Percentiles rank a stretch among this genome's conserved stretches.
Conservation (phyloP, 2,797 vertebrate genomes). For the Borostomias antarcticus region DNA sequence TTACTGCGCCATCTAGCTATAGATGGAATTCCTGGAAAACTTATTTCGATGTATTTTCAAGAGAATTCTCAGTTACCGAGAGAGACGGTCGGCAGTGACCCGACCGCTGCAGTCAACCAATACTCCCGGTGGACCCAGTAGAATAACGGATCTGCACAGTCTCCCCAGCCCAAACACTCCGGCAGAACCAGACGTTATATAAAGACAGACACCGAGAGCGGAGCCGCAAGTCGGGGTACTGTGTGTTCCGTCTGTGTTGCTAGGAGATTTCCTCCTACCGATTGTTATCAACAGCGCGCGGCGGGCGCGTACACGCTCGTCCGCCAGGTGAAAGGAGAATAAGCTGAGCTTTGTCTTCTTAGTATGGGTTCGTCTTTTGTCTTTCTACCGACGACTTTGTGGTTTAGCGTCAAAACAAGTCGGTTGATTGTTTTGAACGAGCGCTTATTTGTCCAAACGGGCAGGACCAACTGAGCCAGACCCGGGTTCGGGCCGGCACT, state of each 20-base stretch:
- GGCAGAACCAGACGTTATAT: conserved; percentile 5
- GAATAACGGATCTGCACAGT: conserved; percentile 32
- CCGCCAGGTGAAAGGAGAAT: too few relatives aligned
- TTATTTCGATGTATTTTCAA: not conserved
- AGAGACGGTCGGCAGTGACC: not conserved
- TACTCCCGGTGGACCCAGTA: conserved; percentile 26
- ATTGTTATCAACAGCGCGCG: not conserved
- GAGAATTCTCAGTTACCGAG: not conserved
- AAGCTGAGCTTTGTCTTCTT: conserved; percentile 26
- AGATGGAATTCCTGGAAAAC: too few relatives aligned
- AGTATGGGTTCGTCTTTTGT: too few relatives aligned
- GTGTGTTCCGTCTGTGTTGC: conserved; percentile 23
- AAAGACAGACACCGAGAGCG: conserved; percentile 11
- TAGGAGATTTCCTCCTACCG: conserved; percentile 49
- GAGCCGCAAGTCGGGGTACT: conserved; percentile 27
- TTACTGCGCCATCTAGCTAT: too few relatives aligned
- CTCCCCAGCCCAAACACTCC: conserved; percentile 11
- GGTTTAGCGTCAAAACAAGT: too few relatives aligned
- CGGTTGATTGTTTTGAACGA: too few relatives aligned
- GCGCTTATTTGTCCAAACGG: too few relatives aligned
- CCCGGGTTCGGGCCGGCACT: too few relatives aligned
- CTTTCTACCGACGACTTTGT: too few relatives aligned
- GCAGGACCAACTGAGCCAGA: too few relatives aligned
- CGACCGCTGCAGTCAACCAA: conserved; percentile 27
- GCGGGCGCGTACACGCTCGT: not conserved